Conservation (phyloP, 2,113 vertebrate genomes). For the Trochalopteron elliotii region DNA sequence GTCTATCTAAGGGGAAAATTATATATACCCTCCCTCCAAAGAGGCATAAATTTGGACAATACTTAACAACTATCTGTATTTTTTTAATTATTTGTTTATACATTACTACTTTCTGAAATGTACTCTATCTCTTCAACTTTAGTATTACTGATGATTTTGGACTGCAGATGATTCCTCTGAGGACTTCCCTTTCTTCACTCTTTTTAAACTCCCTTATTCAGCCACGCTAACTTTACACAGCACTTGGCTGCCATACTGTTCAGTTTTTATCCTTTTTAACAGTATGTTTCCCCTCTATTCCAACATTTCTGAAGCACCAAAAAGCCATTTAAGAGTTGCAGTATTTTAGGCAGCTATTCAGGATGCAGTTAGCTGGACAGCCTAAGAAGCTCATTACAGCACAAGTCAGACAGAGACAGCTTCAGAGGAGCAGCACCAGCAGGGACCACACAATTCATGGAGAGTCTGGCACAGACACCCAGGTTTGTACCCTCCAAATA, state of each 20-base stretch:
- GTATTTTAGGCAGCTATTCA: not conserved
- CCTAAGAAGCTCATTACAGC: not conserved
- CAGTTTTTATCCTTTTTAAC: not conserved
- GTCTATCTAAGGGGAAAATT: not conserved
- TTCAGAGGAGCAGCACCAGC: not conserved
- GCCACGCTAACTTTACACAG: not conserved
- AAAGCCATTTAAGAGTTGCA: not conserved
- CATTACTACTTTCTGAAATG: not conserved
- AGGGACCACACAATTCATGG: accelerated
- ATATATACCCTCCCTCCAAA: not conserved
- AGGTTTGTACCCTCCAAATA: not conserved
- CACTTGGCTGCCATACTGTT: accelerated
- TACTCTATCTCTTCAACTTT: not conserved
- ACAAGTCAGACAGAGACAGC: not conserved
- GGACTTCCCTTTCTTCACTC: not conserved
- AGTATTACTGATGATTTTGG: not conserved
- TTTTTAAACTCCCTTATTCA: not conserved
- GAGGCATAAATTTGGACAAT: not conserved
- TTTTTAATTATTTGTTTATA: not conserved
- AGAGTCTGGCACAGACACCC: not conserved
- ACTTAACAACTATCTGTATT: not conserved
- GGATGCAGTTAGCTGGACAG: not conserved
- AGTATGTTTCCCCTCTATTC: not conserved
- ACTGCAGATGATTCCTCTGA: not conserved
- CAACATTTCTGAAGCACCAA: not conserved